Evolutionary conservation across 2,797 vertebrate genomes (phyloP), one percentile per base, ranked within the genome.

Genomic region (Galago senegalensis): DNA sequence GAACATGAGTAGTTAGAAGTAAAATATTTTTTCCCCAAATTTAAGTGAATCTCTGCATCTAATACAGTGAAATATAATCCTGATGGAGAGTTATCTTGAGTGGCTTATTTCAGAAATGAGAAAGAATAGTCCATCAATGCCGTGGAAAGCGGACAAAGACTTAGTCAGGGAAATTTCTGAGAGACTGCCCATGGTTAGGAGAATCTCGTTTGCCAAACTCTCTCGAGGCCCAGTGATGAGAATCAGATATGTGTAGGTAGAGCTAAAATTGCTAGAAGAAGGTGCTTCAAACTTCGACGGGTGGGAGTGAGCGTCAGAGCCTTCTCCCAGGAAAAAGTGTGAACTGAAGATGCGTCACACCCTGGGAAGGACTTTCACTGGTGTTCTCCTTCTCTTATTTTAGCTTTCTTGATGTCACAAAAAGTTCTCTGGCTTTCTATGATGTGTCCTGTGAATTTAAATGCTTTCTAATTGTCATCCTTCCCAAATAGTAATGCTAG

Each of bases 31-130:
- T 21, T 7, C 7, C 5, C 20, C 29, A 40, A 72, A 31, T 92
- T 83, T 91, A 80, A 87, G 75, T 76, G 23, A 56, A 91, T 77
- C 40, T 91, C 56, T 75, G 49, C 29, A 88, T 93, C 40, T 70
- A 77, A 5, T n/a, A 27, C 73, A 89, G 70, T 67, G 25, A 40
- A 91, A 86, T 83, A 87, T 27, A 61, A 1, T 31, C n/a, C 43
- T 46, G 43, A 13, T 61, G 16, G 79, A 25, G 77, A 67, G 20
- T 61, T 81, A 82, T 25, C 72, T 18, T 34, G 46, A 92, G 60
- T 87, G 40, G n/a, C 14, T 93, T 80, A 77, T 75, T 90, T 90
- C 1, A 65, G n/a, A 60, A 89, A 87, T 46, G 82, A 34, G 11
- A 79, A 65, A 46, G n/a, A 77, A 89, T 12, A 87, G 27, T 17